These are phyloP conservation scores for Gallinago media DNA, from an alignment of 2,113 vertebrate species.

Conservation along the genomic window DNA sequence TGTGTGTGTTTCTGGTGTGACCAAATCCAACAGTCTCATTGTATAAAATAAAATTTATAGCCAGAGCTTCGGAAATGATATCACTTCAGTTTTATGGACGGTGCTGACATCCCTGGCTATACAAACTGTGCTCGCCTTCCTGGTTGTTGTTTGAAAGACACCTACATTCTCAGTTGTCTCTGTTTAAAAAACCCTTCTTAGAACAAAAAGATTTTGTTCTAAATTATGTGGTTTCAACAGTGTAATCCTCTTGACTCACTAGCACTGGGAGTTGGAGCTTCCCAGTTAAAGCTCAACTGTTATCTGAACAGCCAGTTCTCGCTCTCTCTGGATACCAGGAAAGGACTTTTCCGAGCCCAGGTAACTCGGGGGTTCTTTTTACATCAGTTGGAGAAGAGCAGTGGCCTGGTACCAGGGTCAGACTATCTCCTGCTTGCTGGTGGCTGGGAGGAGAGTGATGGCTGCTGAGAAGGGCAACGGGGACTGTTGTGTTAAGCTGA, in stretches of 20 bases:
- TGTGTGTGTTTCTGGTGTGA: not conserved
- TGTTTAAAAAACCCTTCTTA: not conserved
- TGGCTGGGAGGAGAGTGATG: fast-evolving
- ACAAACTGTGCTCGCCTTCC: not conserved
- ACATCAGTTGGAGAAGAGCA: not conserved
- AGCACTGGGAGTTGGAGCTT: not conserved
- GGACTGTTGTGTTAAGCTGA: not conserved
- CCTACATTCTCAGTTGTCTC: not conserved
- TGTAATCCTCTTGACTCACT: not conserved
- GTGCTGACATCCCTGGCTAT: not conserved
- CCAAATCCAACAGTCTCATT: not conserved
- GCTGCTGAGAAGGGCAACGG: not conserved
- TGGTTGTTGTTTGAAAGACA: not conserved
- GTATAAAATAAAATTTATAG: not conserved
- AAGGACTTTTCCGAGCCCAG: not conserved
- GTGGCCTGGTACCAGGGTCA: not conserved
- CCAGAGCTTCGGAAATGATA: not conserved
- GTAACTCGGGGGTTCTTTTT: not conserved
- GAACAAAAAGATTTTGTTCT: not conserved
- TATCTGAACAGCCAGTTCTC: not conserved
- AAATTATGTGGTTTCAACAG: not conserved
- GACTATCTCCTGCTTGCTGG: not conserved
- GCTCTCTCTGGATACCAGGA: not conserved
- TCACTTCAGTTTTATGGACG: not conserved
- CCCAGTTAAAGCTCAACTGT: not conserved